Evolutionary conservation across 2,113 vertebrate species (phyloP), one percentile per base, ranked within the genome.

Genomic region (Miniopterus natalensis): DNA sequence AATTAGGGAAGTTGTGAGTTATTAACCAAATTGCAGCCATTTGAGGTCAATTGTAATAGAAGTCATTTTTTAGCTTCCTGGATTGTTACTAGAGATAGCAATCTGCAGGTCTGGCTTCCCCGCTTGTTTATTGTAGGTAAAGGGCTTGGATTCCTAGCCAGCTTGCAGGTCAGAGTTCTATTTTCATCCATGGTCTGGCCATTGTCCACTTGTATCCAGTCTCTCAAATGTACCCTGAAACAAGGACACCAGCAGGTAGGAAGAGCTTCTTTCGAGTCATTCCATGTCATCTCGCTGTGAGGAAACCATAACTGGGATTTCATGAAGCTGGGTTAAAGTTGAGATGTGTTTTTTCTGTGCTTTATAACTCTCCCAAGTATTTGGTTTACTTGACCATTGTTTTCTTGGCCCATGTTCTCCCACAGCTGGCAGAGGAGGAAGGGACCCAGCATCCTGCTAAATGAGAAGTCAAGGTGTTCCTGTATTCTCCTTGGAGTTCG

Each of bases 71-170:
- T 70, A 51, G 31, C 40, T 81, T 88, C 40, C 57, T 68, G 29
- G 29, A 14, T 74, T 81, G 53, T 93, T 73, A 55, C 40, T 49
- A 78, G 78, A 88, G 85, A 94, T 70, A 75, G 71, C 27, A 42
- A 49, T 55, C 75, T n/a, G 6, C 12, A 57, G 81, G 51, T 57
- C 68, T 70, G 45, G 57, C 65, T 88, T 78, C 40, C 81, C 42
- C 9, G 73, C 27, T 40, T 57, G 12, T 23, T 86, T 86, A 29
- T 25, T 51, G 17, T 8, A 74, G 47, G 12, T 57, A 88, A 96
- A 40, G 40, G 27, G 5, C 27, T 61, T 90, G 49, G 42, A 70
- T 78, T 94, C 66, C 65, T 31, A 31, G 6, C 25, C 23, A 77
- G n/a, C 49, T 15, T 77, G 31, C 59, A 42, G 49, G 40, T 78